Evolutionary conservation across 30 jellyfish, hydroid and myxozoan species (phyloP).

Genomic region (Rhopilema esculentum): DNA sequence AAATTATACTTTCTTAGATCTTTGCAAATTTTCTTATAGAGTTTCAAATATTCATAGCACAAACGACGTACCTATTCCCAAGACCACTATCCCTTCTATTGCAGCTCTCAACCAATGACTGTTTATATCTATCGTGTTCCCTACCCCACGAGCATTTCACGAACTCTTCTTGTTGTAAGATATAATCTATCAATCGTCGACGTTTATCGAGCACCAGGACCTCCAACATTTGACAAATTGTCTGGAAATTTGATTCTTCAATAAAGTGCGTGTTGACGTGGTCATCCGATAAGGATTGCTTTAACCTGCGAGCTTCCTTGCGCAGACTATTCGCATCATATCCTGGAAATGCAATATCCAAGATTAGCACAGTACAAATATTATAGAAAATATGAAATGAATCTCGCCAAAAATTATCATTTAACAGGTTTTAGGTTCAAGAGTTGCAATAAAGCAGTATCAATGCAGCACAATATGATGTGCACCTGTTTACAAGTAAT

Average conservation of each 20-base stretch:
- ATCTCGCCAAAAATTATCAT: too few species aligned
- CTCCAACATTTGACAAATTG: conserved; percentile 61
- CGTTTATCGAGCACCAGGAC: conserved; percentile 85
- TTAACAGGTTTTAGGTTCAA: too few species aligned
- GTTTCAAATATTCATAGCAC: too few species aligned
- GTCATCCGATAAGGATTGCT: conserved; percentile 79
- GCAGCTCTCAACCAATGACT: conserved; percentile 18
- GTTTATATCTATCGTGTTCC: conserved; percentile 49
- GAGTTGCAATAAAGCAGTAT: too few species aligned
- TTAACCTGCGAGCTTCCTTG: conserved; percentile 67
- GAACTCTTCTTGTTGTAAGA: conserved; percentile 84
- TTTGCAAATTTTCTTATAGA: too few species aligned
- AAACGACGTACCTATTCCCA: conserved; percentile 57
- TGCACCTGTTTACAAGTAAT: too few species aligned
- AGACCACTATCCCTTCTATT: conserved; percentile 95
- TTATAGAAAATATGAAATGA: background rate
- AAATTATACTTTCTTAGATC: too few species aligned
- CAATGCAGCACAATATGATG: too few species aligned
- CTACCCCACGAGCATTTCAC: conserved; percentile 87
- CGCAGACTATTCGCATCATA: conserved; percentile 61
- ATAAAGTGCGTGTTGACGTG: conserved; percentile 93
- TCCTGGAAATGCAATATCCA: background rate
- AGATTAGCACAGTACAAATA: background rate
- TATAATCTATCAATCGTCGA: conserved; percentile 67
- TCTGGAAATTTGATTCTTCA: conserved; percentile 75